Evolutionary conservation across 1,140 invertebrate species (phyloP).

Genomic region (Holotrichia oblita): DNA sequence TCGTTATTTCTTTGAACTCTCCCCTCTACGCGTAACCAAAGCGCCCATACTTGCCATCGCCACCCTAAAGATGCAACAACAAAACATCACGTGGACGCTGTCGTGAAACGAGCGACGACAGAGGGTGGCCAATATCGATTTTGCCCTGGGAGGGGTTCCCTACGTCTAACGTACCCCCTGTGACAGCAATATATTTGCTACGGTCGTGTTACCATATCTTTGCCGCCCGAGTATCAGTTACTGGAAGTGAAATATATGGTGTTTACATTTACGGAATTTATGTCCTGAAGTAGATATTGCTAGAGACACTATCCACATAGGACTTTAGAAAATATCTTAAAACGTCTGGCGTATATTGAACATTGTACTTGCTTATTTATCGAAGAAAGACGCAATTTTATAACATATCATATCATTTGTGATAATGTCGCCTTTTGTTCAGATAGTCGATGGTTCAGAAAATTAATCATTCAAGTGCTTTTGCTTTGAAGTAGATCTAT

Average conservation of each 20-base stretch:
- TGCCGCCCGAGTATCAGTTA: neutral
- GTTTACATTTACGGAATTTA: neutral
- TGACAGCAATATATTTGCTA: neutral
- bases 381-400: neutral
- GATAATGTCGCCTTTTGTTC: neutral
- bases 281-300: neutral
- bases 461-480: neutral
- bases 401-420: neutral
- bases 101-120: neutral
- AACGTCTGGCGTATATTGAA: too few species aligned
- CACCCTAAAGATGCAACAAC: neutral
- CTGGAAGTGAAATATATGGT: neutral
- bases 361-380: neutral
- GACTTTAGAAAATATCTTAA: neutral
- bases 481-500: too few species aligned
- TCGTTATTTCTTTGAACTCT: neutral
- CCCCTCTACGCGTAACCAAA: neutral
- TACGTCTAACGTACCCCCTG: neutral
- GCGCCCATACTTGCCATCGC: neutral
- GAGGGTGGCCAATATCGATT: conserved; percentile 3
- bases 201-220: neutral
- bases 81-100: neutral
- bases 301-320: neutral
- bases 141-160: neutral
- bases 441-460: neutral